Evolutionary conservation across 2,888 invertebrate species (phyloP).

Genomic region (Drosophila sordidula): DNA sequence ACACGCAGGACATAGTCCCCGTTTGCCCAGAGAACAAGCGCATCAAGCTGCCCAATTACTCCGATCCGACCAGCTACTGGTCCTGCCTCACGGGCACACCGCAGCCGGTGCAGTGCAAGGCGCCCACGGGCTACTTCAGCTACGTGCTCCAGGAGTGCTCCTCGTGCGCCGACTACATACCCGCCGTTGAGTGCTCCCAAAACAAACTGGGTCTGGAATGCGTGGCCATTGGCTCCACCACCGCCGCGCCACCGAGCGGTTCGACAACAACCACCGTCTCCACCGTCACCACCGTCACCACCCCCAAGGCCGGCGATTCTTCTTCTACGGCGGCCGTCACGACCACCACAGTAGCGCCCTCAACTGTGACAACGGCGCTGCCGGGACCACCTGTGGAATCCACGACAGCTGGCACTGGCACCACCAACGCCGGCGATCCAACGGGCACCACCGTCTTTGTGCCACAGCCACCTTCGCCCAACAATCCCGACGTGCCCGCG

Average conservation of each 20-base stretch:
- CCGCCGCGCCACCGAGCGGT: background rate
- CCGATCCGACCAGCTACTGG: conserved; percentile 51
- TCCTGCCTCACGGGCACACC: conserved; percentile 43
- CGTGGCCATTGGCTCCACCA: conserved; percentile 19
- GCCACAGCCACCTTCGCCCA: conserved; percentile 67
- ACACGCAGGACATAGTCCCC: conserved; percentile 49
- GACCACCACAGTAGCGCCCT: background rate
- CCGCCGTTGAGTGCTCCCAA: conserved; percentile 53
- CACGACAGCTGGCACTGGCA: background rate
- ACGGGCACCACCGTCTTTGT: conserved; percentile 40
- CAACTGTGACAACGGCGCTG: background rate
- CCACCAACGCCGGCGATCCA: background rate
- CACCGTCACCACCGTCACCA: background rate
- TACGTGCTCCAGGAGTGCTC: conserved; percentile 74
- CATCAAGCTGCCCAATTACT: conserved; percentile 66
- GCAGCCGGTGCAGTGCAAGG: conserved; percentile 40
- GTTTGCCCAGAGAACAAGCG: background rate
- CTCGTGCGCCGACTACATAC: conserved; percentile 57
- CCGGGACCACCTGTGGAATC: conserved; percentile 3
- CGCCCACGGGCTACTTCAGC: conserved; percentile 54
- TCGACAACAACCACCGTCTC: background rate
- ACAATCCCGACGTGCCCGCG: conserved; percentile 40
- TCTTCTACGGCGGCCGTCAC: background rate
- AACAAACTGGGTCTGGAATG: conserved; percentile 20
- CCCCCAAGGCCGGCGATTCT: no score